Base-by-base conservation (phyloP, 2,888 invertebrate species). In the Conchocele bisecta region DNA sequence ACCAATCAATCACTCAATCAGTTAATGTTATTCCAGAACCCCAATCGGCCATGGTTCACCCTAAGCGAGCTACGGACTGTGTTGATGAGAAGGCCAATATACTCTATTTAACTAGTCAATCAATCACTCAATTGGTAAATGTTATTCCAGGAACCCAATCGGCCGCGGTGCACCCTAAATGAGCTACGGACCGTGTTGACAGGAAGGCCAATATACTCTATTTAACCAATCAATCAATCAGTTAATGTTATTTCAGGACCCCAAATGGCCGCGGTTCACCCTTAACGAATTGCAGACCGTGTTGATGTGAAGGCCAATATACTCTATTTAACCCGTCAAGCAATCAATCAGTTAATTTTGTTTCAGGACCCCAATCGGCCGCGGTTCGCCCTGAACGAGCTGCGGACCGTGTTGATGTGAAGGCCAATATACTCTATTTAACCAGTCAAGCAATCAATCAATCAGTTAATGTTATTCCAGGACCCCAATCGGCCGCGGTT, bases 401-500 rank as follows among this genome's bases (percentile, higher is more conserved):
- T 35, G n/a, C 11, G n/a, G 37, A 35, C 11, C 11, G 37, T 35
- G 11, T n/a, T 35, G n/a, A 35, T 35, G 37, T 11, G n/a, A n/a
- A 35, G 37, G n/a, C 11, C 11, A 11, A n/a, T 13, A n/a, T 35
- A 11, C 11, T n/a, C 11, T 11, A n/a, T n/a, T 35, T n/a, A 35
- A 35, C 13, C 13, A 35, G 11, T 35, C 11, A 35, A n/a, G 11
- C 13, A 35, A n/a, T 11, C 13, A n/a, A 11, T 35, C 13, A 35
- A 35, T 13, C 11, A 11, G 37, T 35, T 35, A n/a, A n/a, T n/a
- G n/a, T 35, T 13, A 11, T 35, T 86, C 44, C 82, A 83, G 48
- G 90, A 91, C 66, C 89, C 89, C 0, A 94, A 95, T 89, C 92
- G 95, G 78, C 96, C 96, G 17, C 92, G 96, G 66, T 97, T 96